These are phyloP conservation scores for Hyperoplus immaculatus DNA, from an alignment of 2,797 vertebrate genomes.

Conservation along the genomic window DNA sequence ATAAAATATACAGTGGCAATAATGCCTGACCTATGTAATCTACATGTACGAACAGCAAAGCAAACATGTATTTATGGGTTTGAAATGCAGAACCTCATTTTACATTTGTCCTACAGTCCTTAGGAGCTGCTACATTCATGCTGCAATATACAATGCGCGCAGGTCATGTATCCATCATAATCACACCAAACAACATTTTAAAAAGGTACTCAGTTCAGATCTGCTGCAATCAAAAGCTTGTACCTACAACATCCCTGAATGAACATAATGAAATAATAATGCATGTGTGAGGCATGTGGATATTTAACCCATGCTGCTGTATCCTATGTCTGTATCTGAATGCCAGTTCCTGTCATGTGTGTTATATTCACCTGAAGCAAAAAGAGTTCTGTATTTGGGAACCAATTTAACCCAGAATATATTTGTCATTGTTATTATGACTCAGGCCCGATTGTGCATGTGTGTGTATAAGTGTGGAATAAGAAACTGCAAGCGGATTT, in stretches of 20 bases:
- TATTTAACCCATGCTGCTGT: background rate
- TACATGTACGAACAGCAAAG: slow-evolving; percentile 25
- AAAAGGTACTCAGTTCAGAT: background rate
- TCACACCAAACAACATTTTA: background rate
- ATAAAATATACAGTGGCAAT: slow-evolving; percentile 38
- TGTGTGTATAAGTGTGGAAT: slow-evolving; percentile 3
- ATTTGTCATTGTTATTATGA: background rate
- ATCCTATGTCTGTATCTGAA: background rate
- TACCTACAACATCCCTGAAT: background rate
- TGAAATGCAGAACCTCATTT: background rate
- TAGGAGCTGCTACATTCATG: slow-evolving; percentile 10
- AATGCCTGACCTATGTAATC: slow-evolving; percentile 8
- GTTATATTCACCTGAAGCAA: background rate
- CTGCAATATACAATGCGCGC: background rate
- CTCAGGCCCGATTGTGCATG: background rate
- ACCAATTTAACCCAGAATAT: slow-evolving; percentile 17
- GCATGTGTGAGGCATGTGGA: slow-evolving; percentile 9
- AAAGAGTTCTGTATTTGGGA: background rate
- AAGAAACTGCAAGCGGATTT: background rate
- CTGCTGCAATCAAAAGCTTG: background rate
- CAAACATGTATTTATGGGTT: slow-evolving; percentile 18
- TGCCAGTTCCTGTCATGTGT: background rate
- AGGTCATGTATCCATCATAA: background rate
- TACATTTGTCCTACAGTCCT: background rate
- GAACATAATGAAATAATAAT: slow-evolving; percentile 11